Evolutionary conservation across 2,888 invertebrate genomes (phyloP).

Genomic region (Eurytoma adleriae): DNA sequence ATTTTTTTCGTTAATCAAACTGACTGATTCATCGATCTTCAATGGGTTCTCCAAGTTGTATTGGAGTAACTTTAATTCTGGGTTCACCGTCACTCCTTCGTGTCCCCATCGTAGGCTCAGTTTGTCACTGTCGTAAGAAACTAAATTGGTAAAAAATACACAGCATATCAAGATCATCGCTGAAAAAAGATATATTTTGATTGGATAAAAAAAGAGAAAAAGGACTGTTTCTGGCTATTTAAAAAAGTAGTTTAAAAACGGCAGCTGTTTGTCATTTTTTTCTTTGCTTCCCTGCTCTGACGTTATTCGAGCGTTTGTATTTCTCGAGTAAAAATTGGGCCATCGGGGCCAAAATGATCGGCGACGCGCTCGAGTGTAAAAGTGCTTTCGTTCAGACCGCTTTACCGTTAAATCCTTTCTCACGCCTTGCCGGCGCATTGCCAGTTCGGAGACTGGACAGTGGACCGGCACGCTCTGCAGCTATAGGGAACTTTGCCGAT

Average conservation of each 20-base stretch:
- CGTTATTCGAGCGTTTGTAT: slow-evolving; percentile 8
- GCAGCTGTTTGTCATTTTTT: slow-evolving; percentile 35
- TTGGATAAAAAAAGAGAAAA: too few relatives aligned
- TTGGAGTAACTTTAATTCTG: slow-evolving; percentile 87
- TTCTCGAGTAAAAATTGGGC: slow-evolving; percentile 49
- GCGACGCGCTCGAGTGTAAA: slow-evolving; percentile 50
- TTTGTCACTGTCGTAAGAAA: slow-evolving; percentile 88
- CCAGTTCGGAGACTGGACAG: not conserved
- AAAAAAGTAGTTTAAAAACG: slow-evolving; percentile 23
- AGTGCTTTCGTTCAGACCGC: slow-evolving; percentile 49
- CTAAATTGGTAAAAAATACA: slow-evolving; percentile 74
- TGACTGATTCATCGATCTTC: slow-evolving; percentile 84
- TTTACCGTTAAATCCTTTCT: slow-evolving; percentile 57
- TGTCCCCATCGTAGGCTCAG: slow-evolving; percentile 86
- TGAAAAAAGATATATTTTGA: too few relatives aligned
- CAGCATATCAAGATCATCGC: too few relatives aligned
- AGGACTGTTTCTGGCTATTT: too few relatives aligned
- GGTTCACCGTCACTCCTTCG: slow-evolving; percentile 86
- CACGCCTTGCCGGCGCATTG: slow-evolving; percentile 11
- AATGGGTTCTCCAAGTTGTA: slow-evolving; percentile 87
- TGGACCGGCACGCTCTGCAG: too few relatives aligned
- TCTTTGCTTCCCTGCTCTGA: not conserved
- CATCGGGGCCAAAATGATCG: slow-evolving; percentile 48
- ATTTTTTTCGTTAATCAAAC: slow-evolving; percentile 87
- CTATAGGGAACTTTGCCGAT: too few relatives aligned